These are phyloP conservation scores for Synergus itoensis DNA, from an alignment of 2,888 invertebrate genomes.

Conservation along the genomic window DNA sequence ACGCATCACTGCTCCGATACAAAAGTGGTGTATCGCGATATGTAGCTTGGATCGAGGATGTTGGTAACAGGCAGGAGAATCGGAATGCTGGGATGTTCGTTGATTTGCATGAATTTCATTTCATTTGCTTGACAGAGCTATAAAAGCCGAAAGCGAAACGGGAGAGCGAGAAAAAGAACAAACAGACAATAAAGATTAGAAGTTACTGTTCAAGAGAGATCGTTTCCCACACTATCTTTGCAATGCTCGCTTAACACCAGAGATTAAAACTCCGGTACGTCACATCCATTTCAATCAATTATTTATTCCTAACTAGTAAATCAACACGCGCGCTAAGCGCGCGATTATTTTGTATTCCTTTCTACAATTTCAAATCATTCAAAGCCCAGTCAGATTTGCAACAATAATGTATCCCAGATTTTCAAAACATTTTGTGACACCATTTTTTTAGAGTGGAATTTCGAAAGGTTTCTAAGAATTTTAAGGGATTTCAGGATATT, in stretches of 20 bases:
- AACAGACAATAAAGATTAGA: slow-evolving; percentile 50
- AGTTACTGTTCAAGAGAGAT: slow-evolving; percentile 13
- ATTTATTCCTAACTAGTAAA: too few relatives aligned
- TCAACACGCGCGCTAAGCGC: too few relatives aligned
- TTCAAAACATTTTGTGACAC: too few relatives aligned
- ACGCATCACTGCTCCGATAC: slow-evolving; percentile 71
- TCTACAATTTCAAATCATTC: too few relatives aligned
- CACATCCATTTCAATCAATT: neutral
- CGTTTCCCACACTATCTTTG: neutral
- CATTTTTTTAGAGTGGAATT: too few relatives aligned
- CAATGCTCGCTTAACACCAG: neutral
- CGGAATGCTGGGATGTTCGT: slow-evolving; percentile 51
- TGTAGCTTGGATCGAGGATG: slow-evolving; percentile 43
- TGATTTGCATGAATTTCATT: slow-evolving; percentile 75
- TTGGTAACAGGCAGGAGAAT: slow-evolving; percentile 37
- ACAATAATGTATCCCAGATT: too few relatives aligned
- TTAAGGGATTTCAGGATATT: too few relatives aligned
- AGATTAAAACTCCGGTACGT: neutral
- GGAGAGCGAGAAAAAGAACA: slow-evolving; percentile 42
- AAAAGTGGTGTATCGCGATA: slow-evolving; percentile 64
- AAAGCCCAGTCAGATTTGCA: too few relatives aligned
- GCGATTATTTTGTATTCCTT: too few relatives aligned
- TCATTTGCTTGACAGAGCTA: slow-evolving; percentile 67
- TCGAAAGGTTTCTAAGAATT: too few relatives aligned
- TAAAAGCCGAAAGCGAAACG: slow-evolving; percentile 55